A percentile compares a stretch with the other conserved stretches of the same genome.
Evolutionary conservation across 2,113 vertebrate species (phyloP).

Genomic region (Tupaia chinensis): DNA sequence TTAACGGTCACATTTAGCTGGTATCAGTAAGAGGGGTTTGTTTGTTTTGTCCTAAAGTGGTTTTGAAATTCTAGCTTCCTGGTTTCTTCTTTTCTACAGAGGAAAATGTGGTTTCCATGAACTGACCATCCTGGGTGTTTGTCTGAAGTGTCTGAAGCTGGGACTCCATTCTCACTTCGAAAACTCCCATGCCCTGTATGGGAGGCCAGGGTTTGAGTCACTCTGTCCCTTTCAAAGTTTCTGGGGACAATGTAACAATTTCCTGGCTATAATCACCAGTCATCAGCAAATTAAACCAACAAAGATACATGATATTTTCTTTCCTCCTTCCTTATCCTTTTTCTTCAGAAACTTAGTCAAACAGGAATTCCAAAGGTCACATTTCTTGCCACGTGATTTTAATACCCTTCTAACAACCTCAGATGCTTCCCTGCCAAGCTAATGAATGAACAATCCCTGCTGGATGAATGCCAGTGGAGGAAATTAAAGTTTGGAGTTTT

Average conservation of each 20-base stretch:
- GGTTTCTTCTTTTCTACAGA: conserved; percentile 11
- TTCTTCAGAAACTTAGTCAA: conserved; percentile 60
- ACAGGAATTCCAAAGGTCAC: conserved; percentile 66
- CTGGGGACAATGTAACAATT: conserved; percentile 63
- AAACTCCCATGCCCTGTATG: not conserved
- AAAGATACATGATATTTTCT: not conserved
- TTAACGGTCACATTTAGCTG: not conserved
- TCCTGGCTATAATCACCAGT: conserved; percentile 53
- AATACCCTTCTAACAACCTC: conserved; percentile 42
- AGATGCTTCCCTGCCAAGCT: conserved; percentile 23
- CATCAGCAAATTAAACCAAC: conserved; percentile 52
- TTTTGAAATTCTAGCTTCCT: conserved; percentile 26
- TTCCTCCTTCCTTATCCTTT: conserved; percentile 67
- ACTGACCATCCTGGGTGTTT: not conserved
- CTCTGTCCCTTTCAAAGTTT: conserved; percentile 12
- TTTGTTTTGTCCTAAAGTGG: not conserved
- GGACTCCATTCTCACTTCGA: not conserved
- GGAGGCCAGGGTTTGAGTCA: not conserved
- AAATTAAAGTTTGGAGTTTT: conserved; percentile 32
- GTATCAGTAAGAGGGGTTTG: not conserved
- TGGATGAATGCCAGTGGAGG: conserved; percentile 27
- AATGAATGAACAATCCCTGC: conserved; percentile 29
- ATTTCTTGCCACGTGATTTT: conserved; percentile 46
- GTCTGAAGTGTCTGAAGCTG: not conserved
- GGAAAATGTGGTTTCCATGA: not conserved